phyloP scores from a whole-genome alignment of 1,140 invertebrate genomes.

The Drosophila oshimai region DNA sequence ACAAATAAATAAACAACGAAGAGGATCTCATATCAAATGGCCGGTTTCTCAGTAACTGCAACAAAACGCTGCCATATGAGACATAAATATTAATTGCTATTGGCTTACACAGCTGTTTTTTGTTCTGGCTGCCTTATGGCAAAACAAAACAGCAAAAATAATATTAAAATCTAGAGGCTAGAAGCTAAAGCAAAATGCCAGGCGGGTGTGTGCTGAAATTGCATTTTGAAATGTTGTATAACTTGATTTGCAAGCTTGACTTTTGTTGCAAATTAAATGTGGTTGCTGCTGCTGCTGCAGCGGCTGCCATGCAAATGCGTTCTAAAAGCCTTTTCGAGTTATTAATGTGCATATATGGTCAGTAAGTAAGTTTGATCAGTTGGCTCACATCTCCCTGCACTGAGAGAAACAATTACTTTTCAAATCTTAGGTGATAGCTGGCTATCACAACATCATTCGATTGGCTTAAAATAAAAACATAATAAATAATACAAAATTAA shows the following conservation, averaged over 20 bases:
- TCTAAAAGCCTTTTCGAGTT: constrained; percentile 56
- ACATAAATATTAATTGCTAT: constrained; percentile 34
- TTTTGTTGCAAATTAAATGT: constrained; percentile 1
- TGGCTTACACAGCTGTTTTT: constrained; percentile 22
- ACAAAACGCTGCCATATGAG: constrained; percentile 7
- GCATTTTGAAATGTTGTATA: constrained; percentile 65
- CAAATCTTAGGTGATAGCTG: too few species aligned
- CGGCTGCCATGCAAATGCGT: constrained; percentile 38
- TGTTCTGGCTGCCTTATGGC: constrained; percentile 1
- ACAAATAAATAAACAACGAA: neutral
- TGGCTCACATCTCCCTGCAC: constrained; percentile 5
- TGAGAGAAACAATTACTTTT: neutral
- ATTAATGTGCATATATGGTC: constrained; percentile 52
- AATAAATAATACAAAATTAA: too few species aligned
- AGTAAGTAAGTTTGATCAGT: constrained; percentile 22
- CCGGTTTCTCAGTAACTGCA: constrained; percentile 7
- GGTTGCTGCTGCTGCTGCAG: neutral
- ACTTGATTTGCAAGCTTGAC: constrained; percentile 64
- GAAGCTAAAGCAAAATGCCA: neutral
- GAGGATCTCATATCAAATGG: constrained; percentile 5
- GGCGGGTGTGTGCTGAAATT: constrained; percentile 41
- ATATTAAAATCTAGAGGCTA: constrained; percentile 2
- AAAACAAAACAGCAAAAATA: constrained; percentile 4
- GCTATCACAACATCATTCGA: too few species aligned
- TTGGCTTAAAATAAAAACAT: too few species aligned